Conservation (phyloP, 2,797 vertebrate species). For the Cirrhinus molitorella region DNA sequence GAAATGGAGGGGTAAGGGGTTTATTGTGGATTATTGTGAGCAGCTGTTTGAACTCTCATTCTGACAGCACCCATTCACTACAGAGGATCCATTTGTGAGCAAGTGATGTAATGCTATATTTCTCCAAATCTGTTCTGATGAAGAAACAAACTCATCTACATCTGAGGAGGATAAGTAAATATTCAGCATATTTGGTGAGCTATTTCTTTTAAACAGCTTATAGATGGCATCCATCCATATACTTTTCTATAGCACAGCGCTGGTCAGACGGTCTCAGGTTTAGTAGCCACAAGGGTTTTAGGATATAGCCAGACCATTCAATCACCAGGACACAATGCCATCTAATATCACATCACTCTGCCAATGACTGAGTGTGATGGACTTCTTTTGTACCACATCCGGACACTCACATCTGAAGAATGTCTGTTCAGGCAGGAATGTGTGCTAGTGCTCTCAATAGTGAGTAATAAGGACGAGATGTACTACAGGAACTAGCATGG, state of each 20-base stretch:
- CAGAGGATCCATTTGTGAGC: neutral
- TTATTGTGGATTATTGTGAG: too few species aligned
- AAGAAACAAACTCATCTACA: neutral
- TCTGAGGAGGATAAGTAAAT: neutral
- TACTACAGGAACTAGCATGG: conserved; percentile 33
- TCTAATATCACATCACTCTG: conserved; percentile 38
- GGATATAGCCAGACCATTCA: conserved; percentile 32
- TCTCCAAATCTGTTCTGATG: neutral
- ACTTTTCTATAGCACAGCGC: neutral
- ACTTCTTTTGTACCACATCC: conserved; percentile 27
- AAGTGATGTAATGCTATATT: neutral
- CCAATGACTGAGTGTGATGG: conserved; percentile 1
- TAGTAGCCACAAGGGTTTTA: neutral
- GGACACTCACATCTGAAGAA: conserved; percentile 42
- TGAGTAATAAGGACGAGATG: conserved; percentile 39
- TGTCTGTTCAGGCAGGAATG: conserved; percentile 19
- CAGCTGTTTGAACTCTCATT: neutral
- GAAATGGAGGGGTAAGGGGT: neutral
- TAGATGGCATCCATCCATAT: neutral
- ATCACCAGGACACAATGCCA: conserved; percentile 25
- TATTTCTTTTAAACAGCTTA: neutral
- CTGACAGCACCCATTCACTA: neutral
- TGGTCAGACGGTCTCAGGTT: neutral
- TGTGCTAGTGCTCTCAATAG: conserved; percentile 11
- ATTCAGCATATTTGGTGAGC: neutral